These are phyloP conservation scores for Thamnophis elegans DNA, from an alignment of 2,797 vertebrate genomes.

Conservation along the genomic window DNA sequence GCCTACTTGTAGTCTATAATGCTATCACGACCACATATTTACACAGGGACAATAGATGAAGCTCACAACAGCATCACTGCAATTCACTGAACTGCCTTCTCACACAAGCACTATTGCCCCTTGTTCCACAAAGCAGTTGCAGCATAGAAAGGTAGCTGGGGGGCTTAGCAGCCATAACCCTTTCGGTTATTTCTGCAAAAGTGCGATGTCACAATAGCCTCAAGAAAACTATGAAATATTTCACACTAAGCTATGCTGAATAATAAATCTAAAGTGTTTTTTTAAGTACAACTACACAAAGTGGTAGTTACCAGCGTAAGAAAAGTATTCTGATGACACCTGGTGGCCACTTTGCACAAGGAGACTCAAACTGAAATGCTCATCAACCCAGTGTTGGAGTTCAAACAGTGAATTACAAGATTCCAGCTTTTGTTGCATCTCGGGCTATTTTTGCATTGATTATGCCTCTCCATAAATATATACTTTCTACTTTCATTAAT, in stretches of 20 bases:
- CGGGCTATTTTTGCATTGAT: constrained; percentile 37
- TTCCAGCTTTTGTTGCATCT: not conserved
- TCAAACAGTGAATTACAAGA: not conserved
- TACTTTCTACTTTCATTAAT: not conserved
- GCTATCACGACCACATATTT: not conserved
- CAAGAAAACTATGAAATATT: not conserved
- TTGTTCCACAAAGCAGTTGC: not conserved
- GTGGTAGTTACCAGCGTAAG: constrained; percentile 51
- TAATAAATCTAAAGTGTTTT: constrained; percentile 31
- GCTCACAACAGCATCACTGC: not conserved
- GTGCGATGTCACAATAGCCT: not conserved
- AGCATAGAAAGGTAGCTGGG: not conserved
- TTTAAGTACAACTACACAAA: constrained; percentile 11
- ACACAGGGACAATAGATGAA: not conserved
- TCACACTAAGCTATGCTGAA: not conserved
- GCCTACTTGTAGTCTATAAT: not conserved
- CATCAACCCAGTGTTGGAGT: not conserved
- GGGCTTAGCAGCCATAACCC: not conserved
- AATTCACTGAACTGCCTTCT: not conserved
- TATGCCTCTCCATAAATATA: constrained; percentile 34
- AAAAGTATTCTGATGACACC: constrained; percentile 78
- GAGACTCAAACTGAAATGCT: constrained; percentile 10
- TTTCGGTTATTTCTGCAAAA: constrained; percentile 7
- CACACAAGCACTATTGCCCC: not conserved
- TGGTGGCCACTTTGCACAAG: constrained; percentile 72